Conservation (phyloP, 2,113 vertebrate genomes). For the Psilopogon haemacephalus region DNA sequence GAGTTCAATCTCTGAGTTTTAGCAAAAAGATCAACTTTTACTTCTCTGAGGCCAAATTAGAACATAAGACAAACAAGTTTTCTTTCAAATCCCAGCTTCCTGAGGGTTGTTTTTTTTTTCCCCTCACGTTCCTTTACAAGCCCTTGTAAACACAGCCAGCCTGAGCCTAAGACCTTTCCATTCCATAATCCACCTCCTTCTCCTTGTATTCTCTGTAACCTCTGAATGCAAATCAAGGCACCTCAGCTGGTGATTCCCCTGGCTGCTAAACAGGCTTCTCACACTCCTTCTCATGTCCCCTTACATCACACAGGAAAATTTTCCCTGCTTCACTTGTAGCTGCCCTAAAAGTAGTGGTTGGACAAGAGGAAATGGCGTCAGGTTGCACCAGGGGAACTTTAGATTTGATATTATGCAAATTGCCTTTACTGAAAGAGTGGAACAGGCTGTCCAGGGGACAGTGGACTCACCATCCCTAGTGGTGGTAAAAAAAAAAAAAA, state of each 20-base stretch:
- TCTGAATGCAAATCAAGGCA: conserved; percentile 41
- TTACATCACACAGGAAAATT: background rate
- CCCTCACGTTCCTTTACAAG: conserved; percentile 15
- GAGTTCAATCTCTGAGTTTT: conserved; percentile 11
- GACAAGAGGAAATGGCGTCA: too few species aligned
- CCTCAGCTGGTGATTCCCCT: conserved; percentile 12
- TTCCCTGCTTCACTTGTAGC: background rate
- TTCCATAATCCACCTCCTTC: conserved; percentile 43
- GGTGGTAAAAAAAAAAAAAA: too few species aligned
- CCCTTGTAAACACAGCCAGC: background rate
- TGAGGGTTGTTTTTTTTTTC: conserved; percentile 33
- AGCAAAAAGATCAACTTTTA: conserved; percentile 7
- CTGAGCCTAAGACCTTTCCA: conserved; percentile 12
- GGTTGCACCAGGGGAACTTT: too few species aligned
- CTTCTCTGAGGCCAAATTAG: conserved; percentile 7
- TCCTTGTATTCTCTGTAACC: background rate
- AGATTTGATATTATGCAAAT: too few species aligned
- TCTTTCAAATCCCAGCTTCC: background rate
- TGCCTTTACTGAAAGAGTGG: too few species aligned
- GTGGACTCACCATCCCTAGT: too few species aligned
- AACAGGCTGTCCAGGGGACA: too few species aligned
- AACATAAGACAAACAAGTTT: conserved; percentile 1
- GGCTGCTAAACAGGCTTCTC: background rate
- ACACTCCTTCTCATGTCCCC: background rate
- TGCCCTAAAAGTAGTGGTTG: background rate